Percentiles rank a stretch among this genome's conserved stretches.
Conservation (phyloP, 2,113 vertebrate species). For the Phaetusa simplex region DNA sequence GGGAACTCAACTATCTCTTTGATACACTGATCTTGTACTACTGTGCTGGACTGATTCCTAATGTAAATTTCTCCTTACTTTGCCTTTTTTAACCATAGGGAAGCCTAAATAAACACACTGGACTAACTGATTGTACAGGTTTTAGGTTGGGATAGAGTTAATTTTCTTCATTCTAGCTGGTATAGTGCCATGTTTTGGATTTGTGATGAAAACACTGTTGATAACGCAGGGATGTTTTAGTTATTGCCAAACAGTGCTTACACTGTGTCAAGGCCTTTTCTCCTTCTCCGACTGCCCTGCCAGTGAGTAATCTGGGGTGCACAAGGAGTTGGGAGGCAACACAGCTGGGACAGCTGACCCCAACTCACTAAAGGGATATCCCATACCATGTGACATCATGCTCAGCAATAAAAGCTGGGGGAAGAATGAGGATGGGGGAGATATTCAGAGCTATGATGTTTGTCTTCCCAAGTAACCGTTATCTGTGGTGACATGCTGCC, state of each 20-base stretch:
- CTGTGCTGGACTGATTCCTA: neutral
- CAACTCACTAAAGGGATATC: neutral
- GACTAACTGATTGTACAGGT: neutral
- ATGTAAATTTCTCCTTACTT: neutral
- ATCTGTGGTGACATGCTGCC: neutral
- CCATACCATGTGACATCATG: neutral
- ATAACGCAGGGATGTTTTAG: neutral
- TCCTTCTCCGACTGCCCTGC: neutral
- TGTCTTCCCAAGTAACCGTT: neutral
- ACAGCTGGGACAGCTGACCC: neutral
- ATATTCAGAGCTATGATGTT: neutral
- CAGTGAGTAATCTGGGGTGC: neutral
- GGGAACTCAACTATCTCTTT: neutral
- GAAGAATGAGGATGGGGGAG: neutral
- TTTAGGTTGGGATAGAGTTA: neutral
- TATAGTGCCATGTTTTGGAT: neutral
- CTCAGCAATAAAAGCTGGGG: neutral
- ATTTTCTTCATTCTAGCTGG: neutral
- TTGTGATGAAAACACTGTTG: neutral
- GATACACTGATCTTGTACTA: neutral
- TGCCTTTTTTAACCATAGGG: neutral
- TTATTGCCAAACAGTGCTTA: neutral
- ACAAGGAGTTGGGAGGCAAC: neutral
- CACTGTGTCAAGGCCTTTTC: neutral
- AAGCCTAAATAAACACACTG: neutral